A percentile compares a stretch with the other conserved stretches of the same genome.
These are phyloP conservation scores for Apis cerana DNA, from an alignment of 1,140 invertebrate genomes.

Conservation along the genomic window DNA sequence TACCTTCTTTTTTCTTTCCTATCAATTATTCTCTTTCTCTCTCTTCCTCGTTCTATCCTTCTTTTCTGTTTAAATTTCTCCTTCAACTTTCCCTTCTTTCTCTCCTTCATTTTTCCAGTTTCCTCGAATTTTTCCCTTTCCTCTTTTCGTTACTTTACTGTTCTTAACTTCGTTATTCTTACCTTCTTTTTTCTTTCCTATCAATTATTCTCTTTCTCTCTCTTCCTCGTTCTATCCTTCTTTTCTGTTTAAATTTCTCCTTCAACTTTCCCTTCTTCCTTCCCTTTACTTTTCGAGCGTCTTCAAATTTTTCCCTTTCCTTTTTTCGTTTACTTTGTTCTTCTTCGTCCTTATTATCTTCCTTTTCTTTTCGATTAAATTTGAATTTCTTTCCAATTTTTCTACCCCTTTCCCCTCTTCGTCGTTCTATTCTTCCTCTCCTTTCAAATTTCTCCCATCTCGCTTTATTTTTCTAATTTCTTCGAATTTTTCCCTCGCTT, in stretches of 20 bases:
- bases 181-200: too few relatives aligned
- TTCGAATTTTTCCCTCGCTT: not conserved
- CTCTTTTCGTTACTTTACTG: too few relatives aligned
- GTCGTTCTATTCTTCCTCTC: not conserved
- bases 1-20: too few relatives aligned
- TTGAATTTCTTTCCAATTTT: constrained; percentile 43
- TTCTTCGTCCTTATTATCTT: not conserved
- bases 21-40: too few relatives aligned
- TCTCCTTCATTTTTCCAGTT: too few relatives aligned
- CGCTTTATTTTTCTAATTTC: not conserved
- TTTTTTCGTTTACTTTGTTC: not conserved
- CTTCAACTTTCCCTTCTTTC: too few relatives aligned
- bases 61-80: not conserved
- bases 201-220: too few relatives aligned
- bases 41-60: not conserved
- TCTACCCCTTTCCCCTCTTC: not conserved
- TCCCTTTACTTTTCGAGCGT: too few relatives aligned
- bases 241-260: not conserved
- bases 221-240: not conserved
- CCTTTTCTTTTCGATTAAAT: not conserved
- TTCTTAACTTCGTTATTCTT: too few relatives aligned
- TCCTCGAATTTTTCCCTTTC: too few relatives aligned
- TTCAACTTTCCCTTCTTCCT: too few relatives aligned
- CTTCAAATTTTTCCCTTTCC: too few relatives aligned
- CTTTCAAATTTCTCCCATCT: constrained; percentile 25